These are phyloP conservation scores for Agrochola circellaris DNA, from an alignment of 2,888 invertebrate species.

Conservation along the genomic window DNA sequence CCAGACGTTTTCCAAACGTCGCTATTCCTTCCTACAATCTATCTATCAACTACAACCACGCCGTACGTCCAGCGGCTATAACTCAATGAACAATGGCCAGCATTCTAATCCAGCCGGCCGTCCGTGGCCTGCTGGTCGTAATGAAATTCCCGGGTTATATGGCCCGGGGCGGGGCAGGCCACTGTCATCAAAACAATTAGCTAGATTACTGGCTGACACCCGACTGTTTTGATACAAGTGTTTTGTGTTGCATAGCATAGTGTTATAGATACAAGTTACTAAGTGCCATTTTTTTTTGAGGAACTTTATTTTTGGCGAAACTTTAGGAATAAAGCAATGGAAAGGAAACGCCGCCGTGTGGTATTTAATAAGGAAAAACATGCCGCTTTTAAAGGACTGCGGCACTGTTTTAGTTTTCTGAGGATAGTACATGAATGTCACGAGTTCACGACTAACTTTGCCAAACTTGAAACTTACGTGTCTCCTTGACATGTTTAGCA, in stretches of 20 bases:
- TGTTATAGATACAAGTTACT: neutral
- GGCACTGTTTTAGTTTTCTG: neutral
- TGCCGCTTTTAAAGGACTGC: neutral
- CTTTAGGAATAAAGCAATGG: neutral
- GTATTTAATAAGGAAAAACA: neutral
- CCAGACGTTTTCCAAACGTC: slow-evolving; percentile 26
- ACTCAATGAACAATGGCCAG: slow-evolving; percentile 87
- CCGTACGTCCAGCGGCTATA: slow-evolving; percentile 78
- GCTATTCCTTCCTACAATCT: slow-evolving; percentile 56
- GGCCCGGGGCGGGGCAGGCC: slow-evolving; percentile 58
- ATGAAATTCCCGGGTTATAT: slow-evolving; percentile 86
- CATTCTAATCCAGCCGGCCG: slow-evolving; percentile 80
- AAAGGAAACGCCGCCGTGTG: neutral
- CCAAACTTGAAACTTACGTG: neutral
- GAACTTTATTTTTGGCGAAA: neutral
- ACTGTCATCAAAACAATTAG: slow-evolving; percentile 75
- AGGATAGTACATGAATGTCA: neutral
- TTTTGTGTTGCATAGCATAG: slow-evolving; percentile 10
- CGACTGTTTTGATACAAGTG: slow-evolving; percentile 24
- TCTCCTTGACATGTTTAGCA: neutral
- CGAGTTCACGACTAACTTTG: neutral
- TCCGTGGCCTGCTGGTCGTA: slow-evolving; percentile 74
- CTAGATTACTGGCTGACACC: slow-evolving; percentile 44
- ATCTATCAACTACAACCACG: slow-evolving; percentile 68
- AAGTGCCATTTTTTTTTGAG: neutral